Conservation (phyloP, 2,797 vertebrate species). For the Pempheris klunzingeri region DNA sequence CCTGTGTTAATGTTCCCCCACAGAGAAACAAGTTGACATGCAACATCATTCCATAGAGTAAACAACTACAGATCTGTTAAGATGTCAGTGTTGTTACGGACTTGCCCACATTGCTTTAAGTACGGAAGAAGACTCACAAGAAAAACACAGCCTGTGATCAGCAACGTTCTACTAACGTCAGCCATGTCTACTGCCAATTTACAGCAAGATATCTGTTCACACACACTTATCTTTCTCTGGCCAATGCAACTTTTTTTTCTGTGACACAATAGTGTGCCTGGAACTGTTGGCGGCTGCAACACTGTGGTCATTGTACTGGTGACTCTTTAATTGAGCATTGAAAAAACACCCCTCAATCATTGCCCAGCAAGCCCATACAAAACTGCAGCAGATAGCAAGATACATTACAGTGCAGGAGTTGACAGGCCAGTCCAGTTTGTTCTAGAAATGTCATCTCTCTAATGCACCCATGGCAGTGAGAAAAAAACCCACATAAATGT, state of each 20-base stretch:
- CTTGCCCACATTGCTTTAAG: background rate
- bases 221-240: slow-evolving; percentile 61
- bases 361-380: slow-evolving; percentile 37
- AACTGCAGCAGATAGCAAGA: slow-evolving; percentile 48
- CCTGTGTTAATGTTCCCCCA: background rate
- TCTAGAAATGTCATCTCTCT: slow-evolving; percentile 17
- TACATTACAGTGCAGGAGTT: slow-evolving; percentile 7
- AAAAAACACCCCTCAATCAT: slow-evolving; percentile 68
- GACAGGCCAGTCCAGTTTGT: slow-evolving; percentile 20
- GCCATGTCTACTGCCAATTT: slow-evolving; percentile 64
- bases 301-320: slow-evolving; percentile 79
- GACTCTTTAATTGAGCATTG: slow-evolving; percentile 72
- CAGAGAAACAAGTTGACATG: slow-evolving; percentile 9
- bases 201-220: slow-evolving; percentile 62
- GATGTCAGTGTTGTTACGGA: slow-evolving; percentile 18
- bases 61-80: slow-evolving; percentile 13
- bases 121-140: background rate
- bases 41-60: background rate
- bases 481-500: background rate
- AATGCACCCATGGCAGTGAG: background rate
- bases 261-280: slow-evolving; percentile 79
- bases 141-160: slow-evolving; percentile 14
- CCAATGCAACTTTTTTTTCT: slow-evolving; percentile 60
- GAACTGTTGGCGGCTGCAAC: slow-evolving; percentile 75
- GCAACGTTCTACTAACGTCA: too few relatives aligned